These are phyloP conservation scores for Drosophila dives DNA, from an alignment of 2,888 invertebrate genomes.

Conservation along the genomic window DNA sequence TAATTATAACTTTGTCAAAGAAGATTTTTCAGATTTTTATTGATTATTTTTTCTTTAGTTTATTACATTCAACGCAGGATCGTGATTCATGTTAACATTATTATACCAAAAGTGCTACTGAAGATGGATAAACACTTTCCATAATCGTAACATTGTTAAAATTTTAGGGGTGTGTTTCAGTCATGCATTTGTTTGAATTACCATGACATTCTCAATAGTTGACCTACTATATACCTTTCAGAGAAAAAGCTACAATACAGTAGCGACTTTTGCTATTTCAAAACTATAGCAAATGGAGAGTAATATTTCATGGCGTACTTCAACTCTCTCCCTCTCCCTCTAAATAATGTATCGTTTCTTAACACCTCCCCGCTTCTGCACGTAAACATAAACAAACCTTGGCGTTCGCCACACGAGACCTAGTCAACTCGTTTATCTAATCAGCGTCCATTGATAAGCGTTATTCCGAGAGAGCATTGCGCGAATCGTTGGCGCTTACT, in stretches of 20 bases:
- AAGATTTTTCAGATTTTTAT: neutral
- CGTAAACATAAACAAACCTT: conserved; percentile 69
- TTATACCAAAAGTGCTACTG: neutral
- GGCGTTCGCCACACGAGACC: conserved; percentile 18
- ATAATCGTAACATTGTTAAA: neutral
- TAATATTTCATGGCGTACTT: neutral
- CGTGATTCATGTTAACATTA: neutral
- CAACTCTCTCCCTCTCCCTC: neutral
- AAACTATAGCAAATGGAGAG: neutral
- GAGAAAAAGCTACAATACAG: neutral
- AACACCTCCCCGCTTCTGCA: conserved; percentile 1
- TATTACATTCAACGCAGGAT: neutral
- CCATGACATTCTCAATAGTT: neutral
- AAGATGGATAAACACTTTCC: neutral
- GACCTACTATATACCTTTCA: neutral
- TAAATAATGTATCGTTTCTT: neutral
- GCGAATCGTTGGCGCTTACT: conserved; percentile 54
- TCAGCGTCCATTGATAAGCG: conserved; percentile 60
- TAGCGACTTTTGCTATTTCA: neutral
- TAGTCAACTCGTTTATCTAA: conserved; percentile 62
- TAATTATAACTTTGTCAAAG: neutral
- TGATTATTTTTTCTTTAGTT: neutral
- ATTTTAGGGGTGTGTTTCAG: neutral
- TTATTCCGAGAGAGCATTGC: conserved; percentile 37
- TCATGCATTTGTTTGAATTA: neutral